These are phyloP conservation scores for Megalopta genalis DNA, from an alignment of 1,140 invertebrate genomes.

Conservation along the genomic window DNA sequence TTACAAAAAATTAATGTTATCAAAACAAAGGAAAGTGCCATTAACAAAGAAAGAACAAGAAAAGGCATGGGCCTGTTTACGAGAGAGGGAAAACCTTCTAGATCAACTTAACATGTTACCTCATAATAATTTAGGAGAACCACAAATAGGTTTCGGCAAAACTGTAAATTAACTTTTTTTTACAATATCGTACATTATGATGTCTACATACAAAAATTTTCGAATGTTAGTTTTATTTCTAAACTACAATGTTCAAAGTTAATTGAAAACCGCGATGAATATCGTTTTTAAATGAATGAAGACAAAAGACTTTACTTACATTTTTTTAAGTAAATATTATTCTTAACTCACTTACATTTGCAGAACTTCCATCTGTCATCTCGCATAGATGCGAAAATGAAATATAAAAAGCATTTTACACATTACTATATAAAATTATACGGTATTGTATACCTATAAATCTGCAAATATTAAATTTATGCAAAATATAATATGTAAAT, in stretches of 20 bases:
- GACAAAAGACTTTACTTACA: neutral
- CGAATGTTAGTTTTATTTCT: conserved; percentile 26
- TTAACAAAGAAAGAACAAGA: conserved; percentile 91
- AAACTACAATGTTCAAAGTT: neutral
- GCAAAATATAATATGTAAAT: neutral
- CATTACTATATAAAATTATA: neutral
- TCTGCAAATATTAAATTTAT: neutral
- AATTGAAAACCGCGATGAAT: neutral
- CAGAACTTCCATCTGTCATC: neutral
- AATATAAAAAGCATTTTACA: neutral
- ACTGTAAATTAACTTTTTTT: conserved; percentile 35
- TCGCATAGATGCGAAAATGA: neutral
- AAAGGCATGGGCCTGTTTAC: conserved; percentile 85
- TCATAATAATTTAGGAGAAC: conserved; percentile 74
- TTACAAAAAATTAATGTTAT: conserved; percentile 87
- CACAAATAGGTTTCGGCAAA: conserved; percentile 48
- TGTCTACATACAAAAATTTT: conserved; percentile 10
- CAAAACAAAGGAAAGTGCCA: conserved; percentile 89
- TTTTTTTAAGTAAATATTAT: neutral
- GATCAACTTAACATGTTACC: conserved; percentile 79
- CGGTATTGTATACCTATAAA: neutral
- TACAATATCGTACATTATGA: conserved; percentile 20
- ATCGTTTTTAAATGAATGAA: neutral
- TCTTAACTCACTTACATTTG: neutral
- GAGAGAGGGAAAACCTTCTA: conserved; percentile 83